Evolutionary conservation across 2,113 vertebrate genomes (phyloP).

Genomic region (Ibidorhyncha struthersii): DNA sequence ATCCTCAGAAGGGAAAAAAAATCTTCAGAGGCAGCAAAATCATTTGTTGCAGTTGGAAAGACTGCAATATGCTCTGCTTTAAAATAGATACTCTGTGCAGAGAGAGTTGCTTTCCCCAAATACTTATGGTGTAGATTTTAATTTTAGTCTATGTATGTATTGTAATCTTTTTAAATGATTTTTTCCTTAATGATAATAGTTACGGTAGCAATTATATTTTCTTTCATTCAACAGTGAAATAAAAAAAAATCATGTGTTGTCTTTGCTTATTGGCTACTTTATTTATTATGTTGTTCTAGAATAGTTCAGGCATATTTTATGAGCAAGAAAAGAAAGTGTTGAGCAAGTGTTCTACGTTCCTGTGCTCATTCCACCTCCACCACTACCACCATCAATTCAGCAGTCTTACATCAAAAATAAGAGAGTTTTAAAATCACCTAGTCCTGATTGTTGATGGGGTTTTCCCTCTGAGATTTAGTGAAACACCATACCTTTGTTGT

Average conservation of each 20-base stretch:
- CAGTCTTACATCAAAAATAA: not conserved
- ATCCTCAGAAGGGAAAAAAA: not conserved
- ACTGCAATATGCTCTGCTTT: not conserved
- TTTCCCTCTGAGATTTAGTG: not conserved
- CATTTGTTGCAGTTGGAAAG: not conserved
- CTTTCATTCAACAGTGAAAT: not conserved
- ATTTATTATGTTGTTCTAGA: not conserved
- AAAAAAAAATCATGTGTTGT: not conserved
- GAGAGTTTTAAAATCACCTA: not conserved
- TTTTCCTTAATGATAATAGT: not conserved
- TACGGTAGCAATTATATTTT: not conserved
- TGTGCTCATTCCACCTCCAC: not conserved
- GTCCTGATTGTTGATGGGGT: not conserved
- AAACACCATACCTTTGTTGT: not conserved
- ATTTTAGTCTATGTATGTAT: not conserved
- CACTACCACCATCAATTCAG: not conserved
- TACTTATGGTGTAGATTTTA: not conserved
- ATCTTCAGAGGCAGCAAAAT: not conserved
- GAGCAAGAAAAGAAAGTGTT: not conserved
- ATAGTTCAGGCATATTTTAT: not conserved
- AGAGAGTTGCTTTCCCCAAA: not conserved
- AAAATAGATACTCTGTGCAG: not conserved
- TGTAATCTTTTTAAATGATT: not conserved
- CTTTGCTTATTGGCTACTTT: not conserved
- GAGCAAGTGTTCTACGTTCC: not conserved